A percentile compares a stretch with the other conserved stretches of the same genome.
phyloP scores from a whole-genome alignment of 2,113 vertebrate species.

The Scolopax mira region DNA sequence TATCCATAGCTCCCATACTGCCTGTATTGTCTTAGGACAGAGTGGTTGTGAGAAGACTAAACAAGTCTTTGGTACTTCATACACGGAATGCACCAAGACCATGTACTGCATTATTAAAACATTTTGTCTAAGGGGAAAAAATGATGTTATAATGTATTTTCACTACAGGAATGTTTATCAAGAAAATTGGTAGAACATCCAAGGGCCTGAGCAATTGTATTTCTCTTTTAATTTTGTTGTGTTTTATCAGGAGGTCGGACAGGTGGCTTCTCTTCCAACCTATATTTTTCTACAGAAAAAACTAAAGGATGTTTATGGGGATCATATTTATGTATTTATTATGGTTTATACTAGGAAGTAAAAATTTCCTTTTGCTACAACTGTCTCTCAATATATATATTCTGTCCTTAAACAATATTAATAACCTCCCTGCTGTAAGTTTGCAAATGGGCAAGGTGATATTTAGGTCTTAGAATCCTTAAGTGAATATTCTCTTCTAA shows the following conservation, averaged over 20 bases:
- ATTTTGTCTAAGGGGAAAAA: background rate
- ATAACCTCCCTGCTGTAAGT: background rate
- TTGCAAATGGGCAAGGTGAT: background rate
- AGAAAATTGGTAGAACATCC: background rate
- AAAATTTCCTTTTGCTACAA: background rate
- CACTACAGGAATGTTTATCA: background rate
- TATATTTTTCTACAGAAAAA: background rate
- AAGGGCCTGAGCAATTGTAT: background rate
- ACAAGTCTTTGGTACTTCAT: background rate
- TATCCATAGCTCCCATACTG: background rate
- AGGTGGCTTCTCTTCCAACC: background rate
- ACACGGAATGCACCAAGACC: background rate
- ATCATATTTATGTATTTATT: background rate
- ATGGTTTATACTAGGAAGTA: background rate
- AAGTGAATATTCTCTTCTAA: background rate
- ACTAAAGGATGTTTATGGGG: background rate
- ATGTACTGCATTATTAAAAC: background rate
- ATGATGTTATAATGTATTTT: background rate
- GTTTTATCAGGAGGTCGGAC: background rate
- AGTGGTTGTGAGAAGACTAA: background rate
- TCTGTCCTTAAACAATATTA: background rate
- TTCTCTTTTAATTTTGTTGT: background rate
- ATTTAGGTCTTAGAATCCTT: background rate
- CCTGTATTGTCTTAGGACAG: background rate
- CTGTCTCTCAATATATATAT: background rate